A percentile compares a stretch with the other conserved stretches of the same genome.
Evolutionary conservation across 2,797 vertebrate genomes (phyloP).

Genomic region (Hafferia zeledoni): DNA sequence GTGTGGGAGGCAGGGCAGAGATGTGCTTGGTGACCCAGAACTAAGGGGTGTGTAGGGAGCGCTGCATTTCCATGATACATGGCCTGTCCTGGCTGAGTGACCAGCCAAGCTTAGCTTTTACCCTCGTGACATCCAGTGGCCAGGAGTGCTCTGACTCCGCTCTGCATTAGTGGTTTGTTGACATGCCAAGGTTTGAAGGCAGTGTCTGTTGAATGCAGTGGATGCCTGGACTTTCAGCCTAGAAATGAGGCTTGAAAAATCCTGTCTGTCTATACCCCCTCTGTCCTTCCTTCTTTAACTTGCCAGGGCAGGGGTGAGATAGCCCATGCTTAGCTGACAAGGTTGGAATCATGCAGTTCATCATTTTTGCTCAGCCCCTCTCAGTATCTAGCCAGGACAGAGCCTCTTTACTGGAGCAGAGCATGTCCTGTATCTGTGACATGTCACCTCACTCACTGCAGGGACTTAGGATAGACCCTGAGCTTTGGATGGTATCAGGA

Average conservation of each 20-base stretch:
- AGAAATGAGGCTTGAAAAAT: background rate
- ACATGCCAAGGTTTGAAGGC: background rate
- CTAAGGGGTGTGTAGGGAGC: background rate
- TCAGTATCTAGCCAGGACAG: background rate
- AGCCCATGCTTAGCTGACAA: background rate
- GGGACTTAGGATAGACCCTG: background rate
- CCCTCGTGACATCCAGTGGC: background rate
- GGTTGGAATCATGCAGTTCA: background rate
- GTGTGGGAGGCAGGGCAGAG: background rate
- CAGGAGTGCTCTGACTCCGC: fast-evolving
- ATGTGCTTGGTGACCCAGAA: background rate
- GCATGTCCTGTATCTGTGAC: background rate
- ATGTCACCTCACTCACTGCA: background rate
- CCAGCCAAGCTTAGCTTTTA: background rate
- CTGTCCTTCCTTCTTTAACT: background rate
- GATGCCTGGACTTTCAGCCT: background rate
- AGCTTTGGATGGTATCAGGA: background rate
- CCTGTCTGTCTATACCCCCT: background rate
- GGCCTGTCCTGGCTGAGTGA: background rate
- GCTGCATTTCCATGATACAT: background rate
- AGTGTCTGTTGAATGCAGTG: background rate
- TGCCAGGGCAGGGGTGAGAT: background rate
- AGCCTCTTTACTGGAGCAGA: background rate
- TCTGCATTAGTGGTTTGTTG: background rate
- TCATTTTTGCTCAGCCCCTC: background rate